A percentile compares a stretch with the other conserved stretches of the same genome.
Evolutionary conservation across 2,888 invertebrate species (phyloP).

Genomic region (Criorhina ranunculi): DNA sequence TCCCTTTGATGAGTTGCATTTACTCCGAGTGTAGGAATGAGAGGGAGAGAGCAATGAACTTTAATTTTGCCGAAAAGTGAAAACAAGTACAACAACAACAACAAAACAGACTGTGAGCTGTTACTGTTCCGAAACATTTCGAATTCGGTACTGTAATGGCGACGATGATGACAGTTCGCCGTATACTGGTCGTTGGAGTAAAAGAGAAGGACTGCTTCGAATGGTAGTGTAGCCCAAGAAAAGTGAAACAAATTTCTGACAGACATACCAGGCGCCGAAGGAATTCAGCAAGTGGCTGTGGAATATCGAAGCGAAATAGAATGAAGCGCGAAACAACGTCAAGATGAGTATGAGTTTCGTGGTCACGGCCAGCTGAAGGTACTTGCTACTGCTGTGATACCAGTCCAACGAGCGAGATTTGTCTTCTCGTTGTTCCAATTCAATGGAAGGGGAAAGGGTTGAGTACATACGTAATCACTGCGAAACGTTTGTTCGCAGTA

Average conservation of each 20-base stretch:
- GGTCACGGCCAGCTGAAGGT: slow-evolving; percentile 44
- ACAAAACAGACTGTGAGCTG: background rate
- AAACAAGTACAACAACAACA: slow-evolving; percentile 12
- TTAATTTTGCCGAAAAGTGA: slow-evolving; percentile 47
- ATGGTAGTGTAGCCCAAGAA: slow-evolving; percentile 78
- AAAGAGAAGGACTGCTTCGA: slow-evolving; percentile 60
- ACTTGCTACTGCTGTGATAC: slow-evolving; percentile 7
- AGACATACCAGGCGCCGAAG: slow-evolving; percentile 78
- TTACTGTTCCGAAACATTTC: slow-evolving; percentile 53
- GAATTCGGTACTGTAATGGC: slow-evolving; percentile 40
- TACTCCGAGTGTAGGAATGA: background rate
- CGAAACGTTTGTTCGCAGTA: slow-evolving; percentile 15
- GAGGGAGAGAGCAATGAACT: slow-evolving; percentile 31
- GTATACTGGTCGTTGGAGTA: slow-evolving; percentile 23
- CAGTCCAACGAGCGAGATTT: no score
- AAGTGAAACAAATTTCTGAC: slow-evolving; percentile 83
- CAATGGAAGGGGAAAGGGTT: slow-evolving; percentile 1
- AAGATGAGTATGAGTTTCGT: slow-evolving; percentile 26
- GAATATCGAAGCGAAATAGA: slow-evolving; percentile 37
- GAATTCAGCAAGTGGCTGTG: slow-evolving; percentile 25
- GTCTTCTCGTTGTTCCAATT: slow-evolving; percentile 1
- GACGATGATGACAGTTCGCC: background rate
- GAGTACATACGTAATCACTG: slow-evolving; percentile 7
- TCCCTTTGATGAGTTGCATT: background rate
- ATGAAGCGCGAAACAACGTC: background rate